Evolutionary conservation across 2,113 vertebrate species (phyloP).

Genomic region (Coryphaenoides rupestris): DNA sequence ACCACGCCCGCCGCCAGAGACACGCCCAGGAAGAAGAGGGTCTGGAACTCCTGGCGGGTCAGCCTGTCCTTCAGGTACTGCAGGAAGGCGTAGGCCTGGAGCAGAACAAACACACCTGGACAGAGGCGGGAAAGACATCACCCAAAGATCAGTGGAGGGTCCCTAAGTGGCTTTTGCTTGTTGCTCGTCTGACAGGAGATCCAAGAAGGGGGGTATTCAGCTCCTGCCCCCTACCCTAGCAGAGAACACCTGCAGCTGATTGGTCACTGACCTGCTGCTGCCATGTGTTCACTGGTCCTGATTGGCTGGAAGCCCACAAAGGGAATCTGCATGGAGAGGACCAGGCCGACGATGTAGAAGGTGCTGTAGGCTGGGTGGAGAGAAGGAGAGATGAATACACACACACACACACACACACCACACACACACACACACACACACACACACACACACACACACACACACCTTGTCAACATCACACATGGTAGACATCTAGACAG

Average conservation of each 20-base stretch:
- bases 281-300: constrained; percentile 97
- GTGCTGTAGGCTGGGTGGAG: constrained; percentile 87
- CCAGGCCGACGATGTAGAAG: constrained; percentile 96
- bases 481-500: too few species aligned
- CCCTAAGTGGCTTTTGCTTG: too few species aligned
- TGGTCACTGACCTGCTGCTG: constrained; percentile 81
- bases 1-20: constrained; percentile 86
- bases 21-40: constrained; percentile 90
- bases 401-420: too few species aligned
- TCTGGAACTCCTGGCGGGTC: constrained; percentile 94
- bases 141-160: too few species aligned
- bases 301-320: constrained; percentile 98
- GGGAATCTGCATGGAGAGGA: constrained; percentile 96
- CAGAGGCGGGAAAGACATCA: background rate
- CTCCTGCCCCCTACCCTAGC: too few species aligned
- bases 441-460: too few species aligned
- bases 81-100: constrained; percentile 93
- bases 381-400: constrained; percentile 12
- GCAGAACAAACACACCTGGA: constrained; percentile 91
- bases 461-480: too few species aligned
- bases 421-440: too few species aligned
- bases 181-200: too few species aligned
- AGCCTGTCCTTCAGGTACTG: constrained; percentile 91
- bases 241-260: too few species aligned
- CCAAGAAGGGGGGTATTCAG: too few species aligned